phyloP scores from a whole-genome alignment of 2,797 vertebrate genomes.

The Steatocranus sp. region DNA sequence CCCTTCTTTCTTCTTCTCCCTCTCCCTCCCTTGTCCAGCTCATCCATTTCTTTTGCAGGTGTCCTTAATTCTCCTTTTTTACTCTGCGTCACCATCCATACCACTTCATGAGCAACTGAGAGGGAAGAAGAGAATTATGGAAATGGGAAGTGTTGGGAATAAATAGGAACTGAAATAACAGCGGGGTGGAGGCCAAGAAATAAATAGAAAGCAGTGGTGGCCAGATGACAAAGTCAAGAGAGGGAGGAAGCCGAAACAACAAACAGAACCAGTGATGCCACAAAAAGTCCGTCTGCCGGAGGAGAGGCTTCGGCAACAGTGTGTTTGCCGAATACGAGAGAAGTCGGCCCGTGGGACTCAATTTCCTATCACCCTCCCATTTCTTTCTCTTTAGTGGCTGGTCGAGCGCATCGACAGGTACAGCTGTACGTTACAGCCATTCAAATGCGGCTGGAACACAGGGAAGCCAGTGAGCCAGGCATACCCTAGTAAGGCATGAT shows the following conservation, averaged over 20 bases:
- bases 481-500: neutral
- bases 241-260: neutral
- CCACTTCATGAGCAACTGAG: conserved; percentile 21
- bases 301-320: neutral
- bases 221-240: conserved; percentile 8
- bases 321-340: neutral
- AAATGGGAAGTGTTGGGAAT: conserved; percentile 33
- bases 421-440: conserved; percentile 12
- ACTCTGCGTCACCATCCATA: neutral
- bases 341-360: conserved; percentile 2
- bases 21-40: neutral
- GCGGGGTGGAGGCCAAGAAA: conserved; percentile 33
- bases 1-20: neutral
- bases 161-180: conserved; percentile 19
- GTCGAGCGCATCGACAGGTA: conserved; percentile 38
- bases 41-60: conserved; percentile 33
- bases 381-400: conserved; percentile 20
- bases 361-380: neutral
- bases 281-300: neutral
- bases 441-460: conserved; percentile 26
- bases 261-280: neutral
- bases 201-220: conserved; percentile 40
- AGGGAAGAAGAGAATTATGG: conserved; percentile 28
- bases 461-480: conserved; percentile 17
- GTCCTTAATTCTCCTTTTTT: conserved; percentile 45